A percentile compares a stretch with the other conserved stretches of the same genome.
Evolutionary conservation across 2,113 vertebrate species (phyloP).

Genomic region (Myocastor coypus): DNA sequence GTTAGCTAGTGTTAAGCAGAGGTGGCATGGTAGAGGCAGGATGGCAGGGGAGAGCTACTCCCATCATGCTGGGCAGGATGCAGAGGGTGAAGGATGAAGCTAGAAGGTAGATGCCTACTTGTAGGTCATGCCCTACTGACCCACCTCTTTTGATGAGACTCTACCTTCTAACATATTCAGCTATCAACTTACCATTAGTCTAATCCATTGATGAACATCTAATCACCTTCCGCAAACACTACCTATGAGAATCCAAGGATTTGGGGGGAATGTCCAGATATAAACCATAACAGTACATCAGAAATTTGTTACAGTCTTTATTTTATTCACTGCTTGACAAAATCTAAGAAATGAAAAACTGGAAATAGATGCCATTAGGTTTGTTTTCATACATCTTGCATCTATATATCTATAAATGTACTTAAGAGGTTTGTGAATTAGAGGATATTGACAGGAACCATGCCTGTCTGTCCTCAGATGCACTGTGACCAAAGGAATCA

Average conservation of each 20-base stretch:
- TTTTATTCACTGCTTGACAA: not conserved
- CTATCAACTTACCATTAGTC: not conserved
- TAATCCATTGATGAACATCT: not conserved
- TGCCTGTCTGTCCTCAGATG: not conserved
- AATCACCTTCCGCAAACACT: not conserved
- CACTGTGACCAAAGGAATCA: not conserved
- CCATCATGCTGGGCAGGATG: not conserved
- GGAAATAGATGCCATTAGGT: not conserved
- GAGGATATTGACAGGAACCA: conserved; percentile 42
- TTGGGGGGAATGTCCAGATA: not conserved
- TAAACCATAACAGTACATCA: not conserved
- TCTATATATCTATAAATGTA: not conserved
- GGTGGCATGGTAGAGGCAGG: not conserved
- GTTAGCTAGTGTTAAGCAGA: not conserved
- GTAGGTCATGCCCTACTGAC: not conserved
- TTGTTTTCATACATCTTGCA: not conserved
- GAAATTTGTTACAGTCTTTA: not conserved
- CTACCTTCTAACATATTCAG: not conserved
- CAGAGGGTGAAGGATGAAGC: not conserved
- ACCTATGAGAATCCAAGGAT: not conserved
- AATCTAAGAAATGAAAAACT: conserved; percentile 39
- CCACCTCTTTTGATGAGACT: not conserved
- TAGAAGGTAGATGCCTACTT: not conserved
- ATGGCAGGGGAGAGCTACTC: not conserved
- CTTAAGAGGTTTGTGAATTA: conserved; percentile 37